Evolutionary conservation across 1,140 invertebrate species (phyloP).

Genomic region (Psilanteris sp.): DNA sequence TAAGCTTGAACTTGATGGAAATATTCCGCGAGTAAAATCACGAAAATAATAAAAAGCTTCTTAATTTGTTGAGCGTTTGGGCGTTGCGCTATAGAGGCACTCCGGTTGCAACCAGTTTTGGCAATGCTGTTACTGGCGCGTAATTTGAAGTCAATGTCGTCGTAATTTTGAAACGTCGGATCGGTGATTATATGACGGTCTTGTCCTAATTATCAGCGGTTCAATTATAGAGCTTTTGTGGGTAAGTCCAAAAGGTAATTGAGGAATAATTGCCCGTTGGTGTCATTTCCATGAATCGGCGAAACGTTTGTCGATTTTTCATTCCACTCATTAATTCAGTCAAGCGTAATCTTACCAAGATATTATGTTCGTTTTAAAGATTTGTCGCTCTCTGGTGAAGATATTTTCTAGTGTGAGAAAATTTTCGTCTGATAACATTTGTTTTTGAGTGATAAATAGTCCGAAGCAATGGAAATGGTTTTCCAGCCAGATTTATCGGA

Average conservation of each 20-base stretch:
- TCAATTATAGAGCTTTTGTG: constrained; percentile 39
- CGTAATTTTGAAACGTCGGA: constrained; percentile 25
- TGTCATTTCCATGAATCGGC: constrained; percentile 54
- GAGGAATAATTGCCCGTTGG: constrained; percentile 47
- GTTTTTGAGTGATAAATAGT: constrained; percentile 46
- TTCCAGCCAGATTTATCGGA: not conserved
- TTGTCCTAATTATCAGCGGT: constrained; percentile 48
- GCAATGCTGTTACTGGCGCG: not conserved
- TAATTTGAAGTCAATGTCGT: constrained; percentile 6
- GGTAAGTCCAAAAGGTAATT: constrained; percentile 37
- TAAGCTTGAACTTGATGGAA: too few relatives aligned
- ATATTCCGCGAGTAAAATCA: too few relatives aligned
- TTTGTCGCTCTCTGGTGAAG: constrained; percentile 38
- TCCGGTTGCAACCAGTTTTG: too few relatives aligned
- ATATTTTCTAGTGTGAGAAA: constrained; percentile 27
- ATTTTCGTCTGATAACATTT: constrained; percentile 42
- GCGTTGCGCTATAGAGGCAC: too few relatives aligned
- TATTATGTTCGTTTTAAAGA: constrained; percentile 36
- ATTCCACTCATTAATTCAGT: constrained; percentile 41
- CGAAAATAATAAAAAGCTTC: too few relatives aligned
- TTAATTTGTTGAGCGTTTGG: too few relatives aligned
- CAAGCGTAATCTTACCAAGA: not conserved
- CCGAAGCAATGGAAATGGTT: not conserved
- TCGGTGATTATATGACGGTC: constrained; percentile 31
- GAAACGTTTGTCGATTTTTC: constrained; percentile 48